Evolutionary conservation across 2,888 invertebrate species (phyloP).

Genomic region (Hemicrepidius hirtus): DNA sequence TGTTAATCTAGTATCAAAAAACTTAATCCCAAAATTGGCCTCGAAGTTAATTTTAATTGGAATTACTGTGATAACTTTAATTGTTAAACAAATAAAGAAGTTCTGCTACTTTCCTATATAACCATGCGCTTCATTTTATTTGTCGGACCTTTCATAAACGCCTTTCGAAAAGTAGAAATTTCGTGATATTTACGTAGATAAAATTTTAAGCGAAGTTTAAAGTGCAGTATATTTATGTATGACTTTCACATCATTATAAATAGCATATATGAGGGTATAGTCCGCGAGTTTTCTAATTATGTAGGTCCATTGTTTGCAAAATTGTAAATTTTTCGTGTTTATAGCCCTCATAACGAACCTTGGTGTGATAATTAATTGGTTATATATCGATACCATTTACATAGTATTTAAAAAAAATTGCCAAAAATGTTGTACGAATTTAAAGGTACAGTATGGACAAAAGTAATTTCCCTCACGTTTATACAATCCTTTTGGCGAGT

Average conservation of each 20-base stretch:
- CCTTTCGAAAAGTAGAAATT: constrained; percentile 42
- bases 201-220: constrained; percentile 25
- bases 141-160: constrained; percentile 25
- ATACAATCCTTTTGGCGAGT: too few relatives aligned
- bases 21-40: not conserved
- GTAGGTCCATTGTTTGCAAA: constrained; percentile 26
- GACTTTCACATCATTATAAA: constrained; percentile 41
- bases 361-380: not conserved
- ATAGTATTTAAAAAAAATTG: too few relatives aligned
- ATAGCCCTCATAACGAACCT: not conserved
- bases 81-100: not conserved
- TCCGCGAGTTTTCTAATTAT: constrained; percentile 25
- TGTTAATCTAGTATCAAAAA: too few relatives aligned
- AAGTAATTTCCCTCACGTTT: too few relatives aligned
- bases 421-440: too few relatives aligned
- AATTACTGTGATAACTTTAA: too few relatives aligned
- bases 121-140: constrained; percentile 28
- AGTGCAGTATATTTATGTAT: constrained; percentile 33
- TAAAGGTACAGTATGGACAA: too few relatives aligned
- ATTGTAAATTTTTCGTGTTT: constrained; percentile 7
- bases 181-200: constrained; percentile 37
- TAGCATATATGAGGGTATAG: constrained; percentile 34
- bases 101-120: not conserved
- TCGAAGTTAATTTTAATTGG: too few relatives aligned
- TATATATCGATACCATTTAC: not conserved